Conservation (phyloP, 2,797 vertebrate species). For the Enteromius mattozi region DNA sequence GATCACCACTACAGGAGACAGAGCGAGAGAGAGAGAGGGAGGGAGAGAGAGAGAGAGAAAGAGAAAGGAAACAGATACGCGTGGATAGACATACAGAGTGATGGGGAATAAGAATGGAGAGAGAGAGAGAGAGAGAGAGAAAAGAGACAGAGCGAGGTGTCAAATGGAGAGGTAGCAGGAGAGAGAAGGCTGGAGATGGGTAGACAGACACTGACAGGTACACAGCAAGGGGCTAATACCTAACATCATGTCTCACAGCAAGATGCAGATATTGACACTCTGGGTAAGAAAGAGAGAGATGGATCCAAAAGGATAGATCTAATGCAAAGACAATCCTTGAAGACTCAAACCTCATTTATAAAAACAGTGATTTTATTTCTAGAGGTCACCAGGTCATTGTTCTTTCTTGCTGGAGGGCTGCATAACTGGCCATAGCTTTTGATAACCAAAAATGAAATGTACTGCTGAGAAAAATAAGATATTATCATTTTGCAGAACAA, state of each 20-base stretch:
- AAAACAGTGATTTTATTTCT: constrained; percentile 1
- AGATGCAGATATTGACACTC: constrained; percentile 50
- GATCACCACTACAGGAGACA: constrained; percentile 62
- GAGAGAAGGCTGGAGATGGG: constrained; percentile 27
- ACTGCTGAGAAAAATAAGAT: background rate
- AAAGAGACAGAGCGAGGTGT: constrained; percentile 29
- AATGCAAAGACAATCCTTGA: constrained; percentile 6
- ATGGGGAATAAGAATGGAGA: constrained; percentile 22
- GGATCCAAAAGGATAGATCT: constrained; percentile 6
- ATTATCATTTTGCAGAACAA: background rate
- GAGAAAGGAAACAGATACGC: constrained; percentile 6
- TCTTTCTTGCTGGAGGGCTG: background rate
- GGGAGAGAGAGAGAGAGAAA: background rate
- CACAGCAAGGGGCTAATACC: constrained; percentile 46
- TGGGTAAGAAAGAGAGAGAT: constrained; percentile 24
- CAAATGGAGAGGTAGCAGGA: constrained; percentile 25
- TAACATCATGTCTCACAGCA: constrained; percentile 51
- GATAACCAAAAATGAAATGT: background rate
- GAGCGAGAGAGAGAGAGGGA: constrained; percentile 22
- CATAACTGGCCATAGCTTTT: background rate
- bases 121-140: constrained; percentile 3
- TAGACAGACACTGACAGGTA: constrained; percentile 42
- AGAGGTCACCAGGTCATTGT: constrained; percentile 11
- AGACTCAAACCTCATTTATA: constrained; percentile 11
- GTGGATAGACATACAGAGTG: constrained; percentile 14